Conservation (phyloP, 2,888 invertebrate genomes). For the Lepas anatifera region DNA sequence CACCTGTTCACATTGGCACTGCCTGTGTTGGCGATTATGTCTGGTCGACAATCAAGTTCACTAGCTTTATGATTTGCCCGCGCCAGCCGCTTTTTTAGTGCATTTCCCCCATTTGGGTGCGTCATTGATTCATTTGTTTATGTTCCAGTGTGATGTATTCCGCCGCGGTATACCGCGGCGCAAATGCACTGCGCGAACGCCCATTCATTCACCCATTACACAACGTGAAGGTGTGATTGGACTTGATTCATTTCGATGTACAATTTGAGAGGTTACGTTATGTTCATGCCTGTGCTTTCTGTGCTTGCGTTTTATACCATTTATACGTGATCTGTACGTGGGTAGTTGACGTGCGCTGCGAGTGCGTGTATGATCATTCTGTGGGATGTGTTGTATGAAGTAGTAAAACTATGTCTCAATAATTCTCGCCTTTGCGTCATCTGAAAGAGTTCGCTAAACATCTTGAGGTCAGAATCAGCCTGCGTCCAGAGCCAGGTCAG, state of each 20-base stretch:
- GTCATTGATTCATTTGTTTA: not conserved
- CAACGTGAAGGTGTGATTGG: not conserved
- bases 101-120: not conserved
- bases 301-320: constrained; percentile 11
- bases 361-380: not conserved
- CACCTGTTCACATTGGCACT: too few species aligned
- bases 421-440: too few species aligned
- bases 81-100: not conserved
- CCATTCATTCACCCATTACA: too few species aligned
- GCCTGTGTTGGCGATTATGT: too few species aligned
- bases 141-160: not conserved
- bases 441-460: too few species aligned
- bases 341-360: not conserved
- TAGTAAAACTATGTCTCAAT: constrained; percentile 11
- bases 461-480: too few species aligned
- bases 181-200: too few species aligned
- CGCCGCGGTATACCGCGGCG: not conserved
- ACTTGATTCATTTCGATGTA: constrained; percentile 1
- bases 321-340: constrained; percentile 7
- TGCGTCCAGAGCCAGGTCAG: too few species aligned
- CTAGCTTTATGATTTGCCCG: not conserved
- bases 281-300: constrained; percentile 8
- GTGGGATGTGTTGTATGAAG: constrained; percentile 10
- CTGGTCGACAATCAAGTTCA: not conserved
- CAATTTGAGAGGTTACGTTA: constrained; percentile 6